Evolutionary conservation across 2,797 vertebrate genomes (phyloP).

Genomic region (Ctenosaura bakeri): DNA sequence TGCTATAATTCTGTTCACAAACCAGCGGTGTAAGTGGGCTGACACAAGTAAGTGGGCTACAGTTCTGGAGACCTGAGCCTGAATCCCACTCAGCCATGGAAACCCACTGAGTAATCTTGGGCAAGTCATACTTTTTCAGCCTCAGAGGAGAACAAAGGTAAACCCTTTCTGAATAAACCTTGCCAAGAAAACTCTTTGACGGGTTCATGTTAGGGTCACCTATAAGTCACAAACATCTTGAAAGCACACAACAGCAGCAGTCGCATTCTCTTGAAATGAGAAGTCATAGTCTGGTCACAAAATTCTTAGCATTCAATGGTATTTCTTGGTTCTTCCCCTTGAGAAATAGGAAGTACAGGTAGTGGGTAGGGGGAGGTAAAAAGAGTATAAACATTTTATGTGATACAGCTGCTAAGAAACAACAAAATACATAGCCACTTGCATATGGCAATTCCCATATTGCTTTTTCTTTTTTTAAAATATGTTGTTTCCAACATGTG

Average conservation of each 20-base stretch:
- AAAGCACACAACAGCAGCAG: too few species aligned
- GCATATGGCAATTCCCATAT: background rate
- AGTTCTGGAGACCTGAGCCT: too few species aligned
- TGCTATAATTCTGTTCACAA: background rate
- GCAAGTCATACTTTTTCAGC: too few species aligned
- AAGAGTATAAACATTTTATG: background rate
- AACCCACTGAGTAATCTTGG: too few species aligned
- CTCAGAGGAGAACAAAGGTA: too few species aligned
- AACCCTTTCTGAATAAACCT: too few species aligned
- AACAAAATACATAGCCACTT: background rate
- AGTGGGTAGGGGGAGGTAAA: background rate
- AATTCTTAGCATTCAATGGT: background rate
- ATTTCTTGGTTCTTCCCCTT: background rate
- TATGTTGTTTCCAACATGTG: background rate
- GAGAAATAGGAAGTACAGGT: background rate
- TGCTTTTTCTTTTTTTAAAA: background rate
- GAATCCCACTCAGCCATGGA: too few species aligned
- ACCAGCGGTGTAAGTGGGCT: too few species aligned
- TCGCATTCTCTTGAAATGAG: background rate
- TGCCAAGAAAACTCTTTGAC: too few species aligned
- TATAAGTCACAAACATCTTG: too few species aligned
- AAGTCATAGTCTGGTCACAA: background rate
- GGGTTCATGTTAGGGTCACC: too few species aligned
- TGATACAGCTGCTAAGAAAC: background rate
- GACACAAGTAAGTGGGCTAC: too few species aligned